Base-by-base conservation (phyloP, 2,797 vertebrate genomes). In the Coranthus polyacanthus region DNA sequence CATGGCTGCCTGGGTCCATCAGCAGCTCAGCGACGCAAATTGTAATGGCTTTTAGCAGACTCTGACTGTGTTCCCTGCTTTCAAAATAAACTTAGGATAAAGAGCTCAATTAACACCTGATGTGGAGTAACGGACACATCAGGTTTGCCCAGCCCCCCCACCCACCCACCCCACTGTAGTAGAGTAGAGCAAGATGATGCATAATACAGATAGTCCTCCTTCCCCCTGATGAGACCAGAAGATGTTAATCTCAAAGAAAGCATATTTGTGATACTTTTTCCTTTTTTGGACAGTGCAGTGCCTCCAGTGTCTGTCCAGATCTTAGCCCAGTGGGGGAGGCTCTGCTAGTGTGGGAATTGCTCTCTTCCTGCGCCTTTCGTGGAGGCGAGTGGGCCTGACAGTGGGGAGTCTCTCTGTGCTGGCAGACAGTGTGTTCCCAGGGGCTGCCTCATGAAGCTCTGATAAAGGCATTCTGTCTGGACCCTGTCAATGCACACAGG, bases 391-490 rank as follows among this genome's bases (percentile, higher is more conserved):
- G 75, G 76, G 79, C 85, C 87, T 88, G 89, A 89, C 92, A 87
- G 91, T 85, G 80, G 91, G 91, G 92, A 91, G 89, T 91, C 88
- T 86, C 82, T 82, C 59, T 78, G 74, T 78, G 74, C 86, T 86
- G 89, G 85, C 87, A 85, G 87, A 84, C 85, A 67, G 65, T 38
- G 68, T 58, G 81, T 84, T 94, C 93, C 93, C 93, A 90, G 84
- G 91, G 91, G 90, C 86, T 68, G 69, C 67, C 86, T 90, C 84
- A 21, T 79, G 82, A 82, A 83, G 85, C 79, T 84, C 84, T 81
- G 88, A 91, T 92, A 91, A 91, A 93, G 88, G 87, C 90, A 65
- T 83, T 85, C 84, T 87, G 91, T 90, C 91, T 92, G 88, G 86
- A 87, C 81, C 83, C 83, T 85, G 91, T 92, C 91, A 91, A 57